Base-by-base conservation (phyloP, 2,797 vertebrate genomes). In the Chaetodon trifasciatus region DNA sequence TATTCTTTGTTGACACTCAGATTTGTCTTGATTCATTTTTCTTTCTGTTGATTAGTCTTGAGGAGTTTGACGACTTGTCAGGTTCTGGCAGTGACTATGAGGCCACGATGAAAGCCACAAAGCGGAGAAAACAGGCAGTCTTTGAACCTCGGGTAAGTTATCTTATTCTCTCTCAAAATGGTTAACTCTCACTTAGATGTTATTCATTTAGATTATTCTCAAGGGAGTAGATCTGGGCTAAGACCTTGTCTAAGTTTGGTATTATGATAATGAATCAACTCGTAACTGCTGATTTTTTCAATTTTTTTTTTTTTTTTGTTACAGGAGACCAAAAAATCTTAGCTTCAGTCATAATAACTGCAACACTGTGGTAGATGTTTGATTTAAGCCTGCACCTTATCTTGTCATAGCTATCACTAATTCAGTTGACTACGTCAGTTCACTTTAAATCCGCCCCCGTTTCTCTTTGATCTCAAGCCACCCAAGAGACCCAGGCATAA, bases 51-150 rank as follows among this genome's bases (percentile, higher is more conserved):
- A 1, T 85, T 67, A 96, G 94, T 88, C 71, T 69, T 12, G 92
- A 91, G 23, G 92, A 93, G 13, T 42, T 82, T 44, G 88, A 91
- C 10, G 70, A 83, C 63, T 5, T 71, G 19, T 85, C 89, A 37
- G 91, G 93, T 47, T 80, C 82, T 19, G 91, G 77, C 52, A 94
- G 92, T 78, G 92, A 95, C 68, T 94, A 88, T 82, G 89, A 93
- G 49, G 37, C 74, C 21, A 74, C 85, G 6, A 15, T 86, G 3
- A 93, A 86, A 64, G 3, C 63, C 23, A 23, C 61, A 24, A 95
- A 93, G 74, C 83, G 92, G 49, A 82, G 35, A 76, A 94, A 93
- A 64, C 35, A 0, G 24, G 28, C 65, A 11, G 6, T 23, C 6
- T n/a, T 32, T 42, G 70, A 9, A 32, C 58, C 68, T 17, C 49